Conservation (phyloP, 2,113 vertebrate species). For the Paracanthobrama guichenoti region DNA sequence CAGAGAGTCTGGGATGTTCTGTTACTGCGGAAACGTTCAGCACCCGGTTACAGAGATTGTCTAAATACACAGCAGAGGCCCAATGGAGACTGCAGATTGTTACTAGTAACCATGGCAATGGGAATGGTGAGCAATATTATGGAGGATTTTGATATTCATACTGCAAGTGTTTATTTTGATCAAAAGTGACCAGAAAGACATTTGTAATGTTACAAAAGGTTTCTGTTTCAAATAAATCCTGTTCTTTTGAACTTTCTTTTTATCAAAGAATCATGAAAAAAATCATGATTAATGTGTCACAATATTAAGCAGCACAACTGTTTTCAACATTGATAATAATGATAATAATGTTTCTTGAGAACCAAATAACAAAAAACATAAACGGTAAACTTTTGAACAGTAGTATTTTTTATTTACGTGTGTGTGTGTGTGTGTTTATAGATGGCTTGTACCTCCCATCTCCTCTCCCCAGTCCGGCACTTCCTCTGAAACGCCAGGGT, state of each 20-base stretch:
- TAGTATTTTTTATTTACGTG: background rate
- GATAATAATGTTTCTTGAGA: background rate
- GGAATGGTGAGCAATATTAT: slow-evolving; percentile 71
- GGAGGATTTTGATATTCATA: background rate
- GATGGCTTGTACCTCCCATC: slow-evolving; percentile 50
- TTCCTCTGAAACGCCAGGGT: slow-evolving; percentile 61
- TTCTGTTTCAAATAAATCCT: too few relatives aligned
- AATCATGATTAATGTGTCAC: too few relatives aligned
- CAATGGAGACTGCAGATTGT: slow-evolving; percentile 94
- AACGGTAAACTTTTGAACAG: background rate
- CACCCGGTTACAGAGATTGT: slow-evolving; percentile 80
- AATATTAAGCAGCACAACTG: background rate
- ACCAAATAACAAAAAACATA: background rate
- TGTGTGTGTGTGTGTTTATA: slow-evolving; percentile 37
- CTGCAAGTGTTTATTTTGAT: background rate
- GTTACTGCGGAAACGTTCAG: slow-evolving; percentile 79
- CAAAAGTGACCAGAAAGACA: background rate
- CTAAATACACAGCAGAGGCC: slow-evolving; percentile 90
- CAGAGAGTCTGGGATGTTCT: slow-evolving; percentile 77
- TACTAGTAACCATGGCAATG: slow-evolving; percentile 78
- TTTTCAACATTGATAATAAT: background rate
- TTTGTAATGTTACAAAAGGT: background rate
- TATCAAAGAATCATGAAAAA: background rate
- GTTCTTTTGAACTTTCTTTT: background rate
- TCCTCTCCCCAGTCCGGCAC: slow-evolving; percentile 16